These are phyloP conservation scores for Nebria salina DNA, from an alignment of 2,888 invertebrate genomes.

Conservation along the genomic window DNA sequence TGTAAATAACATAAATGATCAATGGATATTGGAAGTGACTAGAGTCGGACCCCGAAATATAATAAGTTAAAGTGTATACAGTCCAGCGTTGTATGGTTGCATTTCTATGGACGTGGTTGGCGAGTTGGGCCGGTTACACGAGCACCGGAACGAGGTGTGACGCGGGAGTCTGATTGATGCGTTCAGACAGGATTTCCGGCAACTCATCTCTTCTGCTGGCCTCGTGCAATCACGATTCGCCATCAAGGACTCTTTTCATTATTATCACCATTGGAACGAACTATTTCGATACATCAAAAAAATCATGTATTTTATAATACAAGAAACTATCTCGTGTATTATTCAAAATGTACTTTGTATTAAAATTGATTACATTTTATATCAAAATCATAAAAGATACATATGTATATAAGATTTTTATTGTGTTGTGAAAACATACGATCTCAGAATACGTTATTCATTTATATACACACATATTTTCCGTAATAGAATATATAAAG, in stretches of 20 bases:
- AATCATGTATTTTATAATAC: background rate
- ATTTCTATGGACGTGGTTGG: background rate
- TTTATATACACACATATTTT: background rate
- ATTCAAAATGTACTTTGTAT: background rate
- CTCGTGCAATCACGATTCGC: slow-evolving; percentile 12
- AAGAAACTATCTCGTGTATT: background rate
- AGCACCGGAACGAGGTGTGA: background rate
- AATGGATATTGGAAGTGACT: background rate
- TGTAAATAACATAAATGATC: background rate
- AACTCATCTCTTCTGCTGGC: slow-evolving; percentile 26
- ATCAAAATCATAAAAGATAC: background rate
- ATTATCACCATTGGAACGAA: slow-evolving; percentile 20
- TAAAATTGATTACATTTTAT: background rate
- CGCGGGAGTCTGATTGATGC: slow-evolving; percentile 33
- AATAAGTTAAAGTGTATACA: background rate
- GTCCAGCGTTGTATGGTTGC: background rate
- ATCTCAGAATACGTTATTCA: background rate
- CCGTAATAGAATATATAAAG: background rate
- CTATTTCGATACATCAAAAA: background rate
- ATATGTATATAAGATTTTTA: background rate
- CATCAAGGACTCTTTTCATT: slow-evolving; percentile 35
- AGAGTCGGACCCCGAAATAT: background rate
- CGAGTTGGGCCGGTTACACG: background rate
- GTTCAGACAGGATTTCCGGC: slow-evolving; percentile 39
- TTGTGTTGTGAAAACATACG: background rate